phyloP scores from a whole-genome alignment of 2,113 vertebrate species.

The Climacteris rufus region DNA sequence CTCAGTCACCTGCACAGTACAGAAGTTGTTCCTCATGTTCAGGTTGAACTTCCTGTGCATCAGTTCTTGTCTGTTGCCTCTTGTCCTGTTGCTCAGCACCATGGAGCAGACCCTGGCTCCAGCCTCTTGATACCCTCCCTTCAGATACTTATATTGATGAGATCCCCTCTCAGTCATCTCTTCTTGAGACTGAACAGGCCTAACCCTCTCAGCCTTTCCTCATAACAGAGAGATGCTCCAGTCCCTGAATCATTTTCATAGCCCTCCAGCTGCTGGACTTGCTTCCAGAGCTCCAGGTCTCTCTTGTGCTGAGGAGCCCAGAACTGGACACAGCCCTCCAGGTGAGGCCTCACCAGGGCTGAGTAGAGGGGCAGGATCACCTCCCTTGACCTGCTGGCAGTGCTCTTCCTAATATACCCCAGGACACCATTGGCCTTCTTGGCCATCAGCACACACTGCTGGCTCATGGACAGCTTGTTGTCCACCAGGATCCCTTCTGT shows the following conservation, averaged over 20 bases:
- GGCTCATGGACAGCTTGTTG: background rate
- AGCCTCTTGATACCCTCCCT: background rate
- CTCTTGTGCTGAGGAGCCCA: background rate
- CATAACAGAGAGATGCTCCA: background rate
- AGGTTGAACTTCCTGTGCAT: background rate
- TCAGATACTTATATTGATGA: background rate
- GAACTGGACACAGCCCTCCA: rapidly evolving
- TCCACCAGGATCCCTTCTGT: rapidly evolving
- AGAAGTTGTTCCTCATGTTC: background rate
- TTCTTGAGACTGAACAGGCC: background rate
- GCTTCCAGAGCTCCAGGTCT: too few species aligned
- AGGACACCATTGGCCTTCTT: background rate
- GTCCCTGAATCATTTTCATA: background rate
- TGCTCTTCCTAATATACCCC: background rate
- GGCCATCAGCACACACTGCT: background rate
- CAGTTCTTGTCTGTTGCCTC: background rate
- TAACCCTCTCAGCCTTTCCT: background rate
- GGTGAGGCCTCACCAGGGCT: background rate
- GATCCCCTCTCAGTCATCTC: background rate
- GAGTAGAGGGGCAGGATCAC: background rate
- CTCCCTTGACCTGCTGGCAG: background rate
- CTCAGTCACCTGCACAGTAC: background rate
- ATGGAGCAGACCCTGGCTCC: background rate
- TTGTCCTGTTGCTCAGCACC: background rate
- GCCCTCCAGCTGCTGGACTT: background rate